Conservation (phyloP, 1,140 invertebrate species). For the Tetraneura akinire region DNA sequence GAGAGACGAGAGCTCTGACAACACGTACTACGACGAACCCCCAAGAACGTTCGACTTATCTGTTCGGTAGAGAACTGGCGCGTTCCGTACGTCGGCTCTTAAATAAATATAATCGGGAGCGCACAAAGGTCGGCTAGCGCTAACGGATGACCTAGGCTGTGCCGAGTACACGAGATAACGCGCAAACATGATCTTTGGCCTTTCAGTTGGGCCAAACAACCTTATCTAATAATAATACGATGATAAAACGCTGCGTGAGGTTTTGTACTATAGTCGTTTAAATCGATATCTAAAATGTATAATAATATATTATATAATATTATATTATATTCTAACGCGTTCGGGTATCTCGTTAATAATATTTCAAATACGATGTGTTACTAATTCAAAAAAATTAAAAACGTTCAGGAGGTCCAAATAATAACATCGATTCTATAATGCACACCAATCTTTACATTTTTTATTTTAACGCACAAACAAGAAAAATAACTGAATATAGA, state of each 20-base stretch:
- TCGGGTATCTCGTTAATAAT: constrained; percentile 26
- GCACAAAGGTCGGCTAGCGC: constrained; percentile 39
- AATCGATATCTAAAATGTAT: constrained; percentile 1
- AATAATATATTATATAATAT: constrained; percentile 17
- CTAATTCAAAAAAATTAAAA: constrained; percentile 10
- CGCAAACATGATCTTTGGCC: constrained; percentile 47
- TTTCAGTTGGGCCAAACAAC: constrained; percentile 27
- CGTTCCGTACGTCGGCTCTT: constrained; percentile 15
- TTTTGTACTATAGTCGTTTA: constrained; percentile 2
- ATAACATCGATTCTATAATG: not conserved
- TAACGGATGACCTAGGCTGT: constrained; percentile 44
- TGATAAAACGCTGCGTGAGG: constrained; percentile 35
- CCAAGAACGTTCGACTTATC: constrained; percentile 13
- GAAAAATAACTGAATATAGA: too few relatives aligned
- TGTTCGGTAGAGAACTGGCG: constrained; percentile 26
- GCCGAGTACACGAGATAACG: constrained; percentile 14
- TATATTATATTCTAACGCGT: too few relatives aligned
- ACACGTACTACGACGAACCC: not conserved
- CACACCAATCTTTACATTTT: too few relatives aligned
- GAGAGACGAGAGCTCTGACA: not conserved
- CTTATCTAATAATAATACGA: constrained; percentile 21
- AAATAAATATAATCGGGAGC: constrained; percentile 40
- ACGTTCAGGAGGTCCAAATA: not conserved
- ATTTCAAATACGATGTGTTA: not conserved
- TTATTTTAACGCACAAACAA: too few relatives aligned